phyloP scores from a whole-genome alignment of 2,797 vertebrate genomes.

The Channa striata region DNA sequence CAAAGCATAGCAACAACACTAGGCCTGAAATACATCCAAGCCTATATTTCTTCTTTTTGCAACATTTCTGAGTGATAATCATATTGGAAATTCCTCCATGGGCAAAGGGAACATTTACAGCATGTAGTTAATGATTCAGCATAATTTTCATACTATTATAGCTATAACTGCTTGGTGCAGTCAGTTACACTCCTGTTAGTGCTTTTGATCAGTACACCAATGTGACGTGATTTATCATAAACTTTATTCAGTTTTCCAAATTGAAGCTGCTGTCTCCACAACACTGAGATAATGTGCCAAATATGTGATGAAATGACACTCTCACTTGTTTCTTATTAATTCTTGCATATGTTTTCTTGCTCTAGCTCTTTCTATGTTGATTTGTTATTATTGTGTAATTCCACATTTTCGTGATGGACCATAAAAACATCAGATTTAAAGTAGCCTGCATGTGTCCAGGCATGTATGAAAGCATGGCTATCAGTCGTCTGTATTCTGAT shows the following conservation, averaged over 20 bases:
- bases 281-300: too few relatives aligned
- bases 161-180: background rate
- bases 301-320: too few relatives aligned
- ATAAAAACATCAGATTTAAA: background rate
- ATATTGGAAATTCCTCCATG: too few relatives aligned
- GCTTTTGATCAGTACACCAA: too few relatives aligned
- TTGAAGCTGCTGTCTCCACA: too few relatives aligned
- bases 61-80: background rate
- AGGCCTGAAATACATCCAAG: background rate
- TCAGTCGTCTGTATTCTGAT: background rate
- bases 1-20: background rate
- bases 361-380: background rate
- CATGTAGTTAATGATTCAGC: conserved; percentile 13
- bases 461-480: background rate
- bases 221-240: too few relatives aligned
- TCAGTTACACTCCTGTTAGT: background rate
- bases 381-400: background rate
- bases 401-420: background rate
- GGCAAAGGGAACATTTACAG: background rate
- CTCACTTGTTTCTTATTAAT: too few relatives aligned
- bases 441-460: background rate
- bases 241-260: too few relatives aligned
- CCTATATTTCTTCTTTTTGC: too few relatives aligned
- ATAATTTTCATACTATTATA: background rate
- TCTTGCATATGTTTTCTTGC: background rate